Evolutionary conservation across 2,797 vertebrate genomes (phyloP).

Genomic region (Lophotriccus pileatus): DNA sequence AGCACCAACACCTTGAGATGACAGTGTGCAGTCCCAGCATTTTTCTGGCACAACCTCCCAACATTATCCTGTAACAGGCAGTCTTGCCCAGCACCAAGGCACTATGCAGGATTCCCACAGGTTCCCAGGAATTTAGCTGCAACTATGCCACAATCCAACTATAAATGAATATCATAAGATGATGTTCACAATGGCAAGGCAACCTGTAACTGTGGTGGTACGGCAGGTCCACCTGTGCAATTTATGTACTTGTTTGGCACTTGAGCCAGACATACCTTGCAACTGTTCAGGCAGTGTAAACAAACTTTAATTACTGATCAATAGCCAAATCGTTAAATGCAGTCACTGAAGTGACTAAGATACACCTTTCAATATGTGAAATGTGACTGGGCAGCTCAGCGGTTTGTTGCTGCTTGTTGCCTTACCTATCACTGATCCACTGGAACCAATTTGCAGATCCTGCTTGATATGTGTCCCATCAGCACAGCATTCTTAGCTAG

Average conservation of each 20-base stretch:
- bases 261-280: neutral
- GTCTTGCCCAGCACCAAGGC: neutral
- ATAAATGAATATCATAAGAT: fast-evolving
- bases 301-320: neutral
- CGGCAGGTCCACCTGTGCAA: neutral
- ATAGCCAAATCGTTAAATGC: neutral
- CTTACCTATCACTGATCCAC: neutral
- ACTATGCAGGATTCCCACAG: neutral
- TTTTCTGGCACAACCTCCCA: neutral
- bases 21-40: neutral
- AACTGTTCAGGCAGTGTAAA: neutral
- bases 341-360: neutral
- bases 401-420: neutral
- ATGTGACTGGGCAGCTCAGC: neutral
- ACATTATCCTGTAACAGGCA: neutral
- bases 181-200: neutral
- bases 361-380: neutral
- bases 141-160: neutral
- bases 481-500: neutral
- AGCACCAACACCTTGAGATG: fast-evolving
- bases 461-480: neutral
- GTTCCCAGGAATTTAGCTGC: neutral
- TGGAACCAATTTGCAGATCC: neutral
- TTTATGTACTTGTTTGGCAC: neutral
- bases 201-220: neutral